phyloP scores from a whole-genome alignment of 2,113 vertebrate species.

The Neolamprologus longior region DNA sequence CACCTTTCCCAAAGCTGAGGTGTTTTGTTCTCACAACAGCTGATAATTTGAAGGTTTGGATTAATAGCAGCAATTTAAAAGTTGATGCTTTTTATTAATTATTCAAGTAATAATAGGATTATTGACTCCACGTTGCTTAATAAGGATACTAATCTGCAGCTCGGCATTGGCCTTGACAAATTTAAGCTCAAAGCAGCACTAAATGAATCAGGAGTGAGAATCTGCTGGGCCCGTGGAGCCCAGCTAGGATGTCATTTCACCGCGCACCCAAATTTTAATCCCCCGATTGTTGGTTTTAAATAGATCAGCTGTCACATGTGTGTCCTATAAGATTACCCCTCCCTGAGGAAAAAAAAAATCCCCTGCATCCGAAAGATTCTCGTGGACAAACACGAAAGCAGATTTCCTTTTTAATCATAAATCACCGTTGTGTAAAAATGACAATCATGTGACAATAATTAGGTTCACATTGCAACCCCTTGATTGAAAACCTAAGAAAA shows the following conservation, averaged over 20 bases:
- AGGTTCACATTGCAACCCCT: not conserved
- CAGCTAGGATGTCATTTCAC: not conserved
- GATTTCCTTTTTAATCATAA: constrained; percentile 46
- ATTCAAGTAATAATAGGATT: not conserved
- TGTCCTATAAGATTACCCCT: not conserved
- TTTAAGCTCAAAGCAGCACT: not conserved
- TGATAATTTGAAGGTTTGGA: not conserved
- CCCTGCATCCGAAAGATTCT: not conserved
- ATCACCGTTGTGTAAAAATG: constrained; percentile 41
- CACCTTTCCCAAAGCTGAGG: not conserved
- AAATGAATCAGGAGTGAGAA: not conserved
- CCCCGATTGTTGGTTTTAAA: not conserved
- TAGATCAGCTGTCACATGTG: not conserved
- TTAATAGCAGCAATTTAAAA: not conserved
- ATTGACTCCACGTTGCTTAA: not conserved
- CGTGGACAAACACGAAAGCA: not conserved
- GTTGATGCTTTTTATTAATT: not conserved
- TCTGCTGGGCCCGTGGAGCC: not conserved
- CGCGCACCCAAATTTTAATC: not conserved
- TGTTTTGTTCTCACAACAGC: not conserved
- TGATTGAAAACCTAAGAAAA: not conserved
- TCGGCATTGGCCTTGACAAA: not conserved
- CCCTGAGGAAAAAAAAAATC: not conserved
- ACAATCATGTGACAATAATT: constrained; percentile 15
- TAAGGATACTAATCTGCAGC: not conserved